Percentiles rank a stretch among this genome's conserved stretches.
These are phyloP conservation scores for Meiosimyza platycephala DNA, from an alignment of 2,888 invertebrate species.

Conservation along the genomic window DNA sequence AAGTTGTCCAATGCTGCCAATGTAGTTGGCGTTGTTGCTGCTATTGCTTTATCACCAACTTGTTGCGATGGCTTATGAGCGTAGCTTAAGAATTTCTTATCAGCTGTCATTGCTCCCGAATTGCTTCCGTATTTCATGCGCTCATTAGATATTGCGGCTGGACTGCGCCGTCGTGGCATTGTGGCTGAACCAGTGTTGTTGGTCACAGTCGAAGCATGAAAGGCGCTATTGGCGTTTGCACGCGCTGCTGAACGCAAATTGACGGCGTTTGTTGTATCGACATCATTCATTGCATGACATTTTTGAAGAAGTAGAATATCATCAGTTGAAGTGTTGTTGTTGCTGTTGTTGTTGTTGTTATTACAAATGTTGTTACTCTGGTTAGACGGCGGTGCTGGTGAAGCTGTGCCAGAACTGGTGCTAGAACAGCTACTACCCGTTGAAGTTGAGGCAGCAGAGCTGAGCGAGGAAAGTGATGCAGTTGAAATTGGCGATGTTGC, in stretches of 20 bases:
- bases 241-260: not conserved
- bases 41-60: slow-evolving; percentile 55
- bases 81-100: slow-evolving; percentile 57
- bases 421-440: slow-evolving; percentile 12
- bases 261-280: slow-evolving; percentile 7
- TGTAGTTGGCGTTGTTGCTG: slow-evolving; percentile 28
- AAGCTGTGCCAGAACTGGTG: slow-evolving; percentile 25
- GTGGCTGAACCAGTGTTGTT: slow-evolving; percentile 59
- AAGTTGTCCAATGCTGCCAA: slow-evolving; percentile 61
- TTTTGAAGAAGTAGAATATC: slow-evolving; percentile 5
- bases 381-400: slow-evolving; percentile 39
- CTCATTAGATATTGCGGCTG: slow-evolving; percentile 35
- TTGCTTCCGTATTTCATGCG: slow-evolving; percentile 44
- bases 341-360: not conserved
- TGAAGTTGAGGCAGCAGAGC: slow-evolving; percentile 2
- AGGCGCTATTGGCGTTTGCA: not conserved
- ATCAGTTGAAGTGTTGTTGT: slow-evolving; percentile 10
- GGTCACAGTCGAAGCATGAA: slow-evolving; percentile 47
- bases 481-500: slow-evolving; percentile 37
- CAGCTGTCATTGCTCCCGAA: slow-evolving; percentile 55
- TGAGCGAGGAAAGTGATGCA: slow-evolving; percentile 15
- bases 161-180: slow-evolving; percentile 58
- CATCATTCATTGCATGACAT: slow-evolving; percentile 16
- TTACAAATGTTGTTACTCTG: not conserved
- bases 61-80: slow-evolving; percentile 51